Evolutionary conservation across 2,797 vertebrate genomes (phyloP), one percentile per base, ranked within the genome.

Genomic region (Benthosema pterotum): DNA sequence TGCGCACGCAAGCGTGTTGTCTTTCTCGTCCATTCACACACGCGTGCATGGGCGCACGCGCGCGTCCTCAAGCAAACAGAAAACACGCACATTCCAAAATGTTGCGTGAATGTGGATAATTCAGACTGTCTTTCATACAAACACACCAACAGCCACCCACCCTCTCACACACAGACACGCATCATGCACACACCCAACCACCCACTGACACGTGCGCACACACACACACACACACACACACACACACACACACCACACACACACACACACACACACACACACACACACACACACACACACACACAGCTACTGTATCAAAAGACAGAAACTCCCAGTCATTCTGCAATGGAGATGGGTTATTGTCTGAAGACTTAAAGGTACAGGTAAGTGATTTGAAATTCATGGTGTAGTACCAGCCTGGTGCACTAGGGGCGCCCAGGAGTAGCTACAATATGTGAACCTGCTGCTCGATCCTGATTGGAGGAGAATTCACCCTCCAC

Each of bases 361-460:
- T 80, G 13, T 67, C 63, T 28, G 62, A 68, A 53, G 43, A 81
- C 79, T 81, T 81, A 86, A 86, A 63, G 60, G 72, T 76, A 38
- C 32, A n/a, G n/a, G n/a, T n/a, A n/a, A n/a, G n/a, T n/a, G n/a
- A n/a, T n/a, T n/a, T n/a, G n/a, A n/a, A n/a, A n/a, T n/a, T n/a
- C n/a, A n/a, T n/a, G n/a, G n/a, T n/a, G n/a, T n/a, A n/a, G n/a
- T n/a, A n/a, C n/a, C n/a, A n/a, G n/a, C n/a, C n/a, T n/a, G n/a
- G n/a, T n/a, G n/a, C n/a, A n/a, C n/a, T n/a, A n/a, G n/a, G n/a
- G n/a, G n/a, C n/a, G n/a, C n/a, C n/a, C n/a, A n/a, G n/a, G n/a
- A n/a, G n/a, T n/a, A n/a, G n/a, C n/a, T n/a, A n/a, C n/a, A n/a
- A n/a, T n/a, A n/a, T n/a, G n/a, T n/a, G n/a, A n/a, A n/a, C n/a